Conservation (phyloP, 2,888 invertebrate species). For the Alloplasta piceator region DNA sequence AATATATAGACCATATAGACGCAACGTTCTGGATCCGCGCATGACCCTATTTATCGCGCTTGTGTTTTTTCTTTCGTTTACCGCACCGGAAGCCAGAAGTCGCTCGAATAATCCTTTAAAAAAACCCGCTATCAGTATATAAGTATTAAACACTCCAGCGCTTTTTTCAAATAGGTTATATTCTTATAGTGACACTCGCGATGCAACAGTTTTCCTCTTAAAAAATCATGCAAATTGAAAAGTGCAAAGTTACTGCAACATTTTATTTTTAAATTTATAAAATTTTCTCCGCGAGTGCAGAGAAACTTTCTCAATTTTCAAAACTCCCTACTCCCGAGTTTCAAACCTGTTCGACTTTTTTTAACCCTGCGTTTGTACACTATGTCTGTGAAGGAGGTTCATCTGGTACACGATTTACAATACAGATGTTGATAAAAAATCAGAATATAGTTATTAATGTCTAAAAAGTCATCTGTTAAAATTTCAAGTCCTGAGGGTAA, state of each 20-base stretch:
- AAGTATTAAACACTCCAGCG: neutral
- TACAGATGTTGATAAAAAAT: no score
- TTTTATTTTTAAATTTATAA: neutral
- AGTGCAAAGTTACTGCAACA: neutral
- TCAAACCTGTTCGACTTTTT: no score
- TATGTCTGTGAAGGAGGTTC: no score
- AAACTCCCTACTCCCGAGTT: no score
- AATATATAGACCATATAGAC: neutral
- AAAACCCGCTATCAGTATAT: neutral
- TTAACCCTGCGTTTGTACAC: no score
- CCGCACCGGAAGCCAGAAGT: slow-evolving; percentile 36
- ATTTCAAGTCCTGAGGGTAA: no score
- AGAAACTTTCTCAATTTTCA: no score
- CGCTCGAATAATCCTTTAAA: slow-evolving; percentile 1
- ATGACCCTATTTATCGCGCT: slow-evolving; percentile 57
- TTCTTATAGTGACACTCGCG: no score
- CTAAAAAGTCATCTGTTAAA: no score
- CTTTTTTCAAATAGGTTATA: neutral
- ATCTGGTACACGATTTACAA: no score
- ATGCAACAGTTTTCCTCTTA: neutral
- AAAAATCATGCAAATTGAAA: neutral
- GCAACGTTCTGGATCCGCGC: slow-evolving; percentile 34
- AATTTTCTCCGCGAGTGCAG: neutral
- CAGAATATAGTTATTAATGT: no score
- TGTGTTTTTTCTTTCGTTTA: slow-evolving; percentile 4